Base-by-base conservation (phyloP, 2,797 vertebrate genomes). In the Arrhamphus sclerolepis region DNA sequence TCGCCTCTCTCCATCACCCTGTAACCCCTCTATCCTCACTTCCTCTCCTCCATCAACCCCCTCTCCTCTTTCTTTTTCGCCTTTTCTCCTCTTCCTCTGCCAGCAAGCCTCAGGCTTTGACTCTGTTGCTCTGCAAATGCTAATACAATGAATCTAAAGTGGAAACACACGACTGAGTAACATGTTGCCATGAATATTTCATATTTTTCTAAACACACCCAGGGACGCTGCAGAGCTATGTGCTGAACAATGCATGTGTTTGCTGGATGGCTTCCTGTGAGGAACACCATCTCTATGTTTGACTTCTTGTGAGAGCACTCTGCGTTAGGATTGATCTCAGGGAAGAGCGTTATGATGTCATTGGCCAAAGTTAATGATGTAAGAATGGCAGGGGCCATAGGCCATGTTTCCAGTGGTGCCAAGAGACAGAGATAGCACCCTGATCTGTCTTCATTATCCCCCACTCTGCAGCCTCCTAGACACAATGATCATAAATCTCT, bases 401-500 rank as follows among this genome's bases (percentile, higher is more conserved):
- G 88, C 87, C 84, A 72, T 69, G 88, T 87, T 89, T 86, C 83
- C 89, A 88, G 83, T 78, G 80, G 86, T 90, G 87, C 86, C 87
- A 79, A 54, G 80, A 85, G 81, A 86, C 83, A 70, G 84, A 89
- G 89, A 87, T 83, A 89, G 90, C 84, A 83, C 87, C 87, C 90
- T 91, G 89, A 93, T 93, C 91, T 87, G 80, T 93, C 91, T 92
- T 93, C 92, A 93, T 93, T 93, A 92, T 89, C 92, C 89, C 80
- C 86, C 83, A 88, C 91, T 92, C 90, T 89, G 80, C 85, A 90
- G 91, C 85, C 86, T 92, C 88, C 82, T 87, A 88, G 91, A 92
- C 91, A 92, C 90, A 90, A 88, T 91, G 89, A 92, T 90, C 92
- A 93, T 94, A 94, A 93, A 94, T 93, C 91, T 93, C 88, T 77